Evolutionary conservation across 2,113 vertebrate species (phyloP), one percentile per base, ranked within the genome.

Genomic region (Hypanus sabinus): DNA sequence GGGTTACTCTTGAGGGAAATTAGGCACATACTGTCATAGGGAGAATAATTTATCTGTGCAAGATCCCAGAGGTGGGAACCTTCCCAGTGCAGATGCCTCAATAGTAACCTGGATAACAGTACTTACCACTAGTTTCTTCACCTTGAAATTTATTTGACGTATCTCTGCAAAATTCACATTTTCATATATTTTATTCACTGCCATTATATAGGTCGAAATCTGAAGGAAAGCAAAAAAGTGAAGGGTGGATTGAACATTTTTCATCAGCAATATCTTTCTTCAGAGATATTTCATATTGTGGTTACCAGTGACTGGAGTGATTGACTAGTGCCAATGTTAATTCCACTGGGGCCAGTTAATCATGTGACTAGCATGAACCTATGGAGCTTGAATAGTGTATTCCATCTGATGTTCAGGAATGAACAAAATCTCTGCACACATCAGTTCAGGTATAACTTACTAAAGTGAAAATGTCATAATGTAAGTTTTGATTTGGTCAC

Each of bases 121-220:
- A 94, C 97, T 97, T 96, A 98, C 97, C 0, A 3, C 95, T 38
- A 98, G 95, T 8, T 96, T 96, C 95, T 98, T 97, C 57, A 98
- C 97, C 97, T 96, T 96, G 94, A 98, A 98, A 95, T 98, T 97
- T 94, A 98, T 95, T 94, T 97, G 88, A 80, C 96, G 94, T 94
- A 98, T 96, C 36, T 96, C 97, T 0, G 96, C 95, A 94, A 98
- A 97, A 93, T 97, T 96, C 60, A 95, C 96, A 8, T 95, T 96
- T 95, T 97, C 95, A 3, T 95, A 98, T 94, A 98, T 96, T 87
- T 97, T 95, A 24, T 98, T 98, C 80, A 97, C 96, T 4, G 96
- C 96, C 94, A 36, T 95, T 16, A 98, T 95, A 94, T 97, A 97
- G 92, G 95, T 96, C 55, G 96, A 94, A 0, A 98, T 95, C 97